Base-by-base conservation (phyloP, 2,113 vertebrate species). In the Petromus typicus region DNA sequence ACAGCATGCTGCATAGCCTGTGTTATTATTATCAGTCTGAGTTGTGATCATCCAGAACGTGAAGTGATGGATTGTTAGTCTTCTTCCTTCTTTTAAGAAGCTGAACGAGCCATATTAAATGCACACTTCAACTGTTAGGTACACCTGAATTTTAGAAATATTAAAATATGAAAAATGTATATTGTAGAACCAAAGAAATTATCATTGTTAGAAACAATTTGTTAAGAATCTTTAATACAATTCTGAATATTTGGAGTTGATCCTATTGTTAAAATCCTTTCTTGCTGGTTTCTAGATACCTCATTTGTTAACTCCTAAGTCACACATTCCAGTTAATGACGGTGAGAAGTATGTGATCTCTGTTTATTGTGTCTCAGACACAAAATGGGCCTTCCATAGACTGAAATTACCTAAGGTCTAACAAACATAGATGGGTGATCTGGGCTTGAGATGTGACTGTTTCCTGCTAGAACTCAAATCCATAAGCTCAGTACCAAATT, bases 141-240 rank as follows among this genome's bases (percentile, higher is more conserved):
- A 5, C 2, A 81, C 16, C 40, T 54, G 57, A 76, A 78, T 73
- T 83, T 78, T 61, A 71, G 56, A 95, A 85, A 82, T 75, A 85
- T n/a, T 83, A 87, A 94, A 80, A 64, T 54, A 64, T 45, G 34
- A 81, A 84, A 90, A 86, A 93, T 82, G 18, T 89, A 18, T 67
- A 82, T 40, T 45, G 91, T 30, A 34, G 66, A 87, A 69, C 66
- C 27, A 71, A 93, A 4, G 18, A 85, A 83, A 20, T 32, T 40
- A 66, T 69, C 80, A 75, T 71, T 66, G 48, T 86, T 27, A 84
- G 16, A 9, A 32, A 0, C 10, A 61, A 20, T 57, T 37, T 75
- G 51, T 43, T 83, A 92, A 86, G 48, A 73, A 67, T 90, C 20
- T 80, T 91, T 64, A 82, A 89, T 64, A 25, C 1, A 7, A 86